These are phyloP conservation scores for Strigamia transsilvanica DNA, from an alignment of 2,888 invertebrate species.

Conservation along the genomic window DNA sequence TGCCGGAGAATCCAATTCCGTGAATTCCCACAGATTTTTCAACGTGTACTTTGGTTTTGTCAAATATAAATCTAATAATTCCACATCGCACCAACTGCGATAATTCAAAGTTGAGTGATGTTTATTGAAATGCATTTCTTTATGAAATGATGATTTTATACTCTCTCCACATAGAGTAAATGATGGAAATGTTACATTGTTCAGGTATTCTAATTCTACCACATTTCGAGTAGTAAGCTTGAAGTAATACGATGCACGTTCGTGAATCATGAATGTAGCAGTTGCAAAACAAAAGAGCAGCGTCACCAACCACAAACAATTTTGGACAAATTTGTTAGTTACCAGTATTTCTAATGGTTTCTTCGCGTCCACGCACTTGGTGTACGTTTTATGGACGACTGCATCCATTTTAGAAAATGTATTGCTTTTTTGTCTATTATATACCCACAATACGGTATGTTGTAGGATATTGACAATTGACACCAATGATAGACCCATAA, in stretches of 20 bases:
- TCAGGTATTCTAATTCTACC: neutral
- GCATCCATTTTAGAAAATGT: neutral
- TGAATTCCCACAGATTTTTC: too few relatives aligned
- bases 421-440: neutral
- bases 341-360: neutral
- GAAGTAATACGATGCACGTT: neutral
- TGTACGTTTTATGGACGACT: neutral
- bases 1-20: too few relatives aligned
- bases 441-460: neutral
- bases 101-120: too few relatives aligned
- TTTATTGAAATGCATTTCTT: too few relatives aligned
- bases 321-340: neutral
- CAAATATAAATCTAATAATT: too few relatives aligned
- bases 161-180: too few relatives aligned
- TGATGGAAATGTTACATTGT: neutral
- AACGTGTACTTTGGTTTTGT: too few relatives aligned
- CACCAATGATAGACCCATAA: neutral
- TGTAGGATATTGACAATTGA: neutral
- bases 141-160: too few relatives aligned
- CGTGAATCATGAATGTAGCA: neutral
- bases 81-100: too few relatives aligned
- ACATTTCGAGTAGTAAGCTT: neutral
- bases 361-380: neutral
- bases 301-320: neutral
- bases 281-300: neutral